These are phyloP conservation scores for Perca fluviatilis DNA, from an alignment of 2,113 vertebrate species.

Conservation along the genomic window DNA sequence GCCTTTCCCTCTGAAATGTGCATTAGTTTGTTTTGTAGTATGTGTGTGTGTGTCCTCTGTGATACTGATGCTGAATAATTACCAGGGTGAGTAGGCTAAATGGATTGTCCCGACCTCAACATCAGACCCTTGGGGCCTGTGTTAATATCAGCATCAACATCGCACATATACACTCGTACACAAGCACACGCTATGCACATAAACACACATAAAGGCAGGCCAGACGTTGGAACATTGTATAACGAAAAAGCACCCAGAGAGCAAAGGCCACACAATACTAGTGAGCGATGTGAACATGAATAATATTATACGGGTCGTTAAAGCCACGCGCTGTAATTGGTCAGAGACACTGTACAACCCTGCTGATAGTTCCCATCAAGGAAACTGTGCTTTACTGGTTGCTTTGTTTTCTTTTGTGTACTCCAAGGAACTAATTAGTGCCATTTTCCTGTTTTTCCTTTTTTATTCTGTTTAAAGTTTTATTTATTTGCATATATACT, in stretches of 20 bases:
- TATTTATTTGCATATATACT: slow-evolving; percentile 29
- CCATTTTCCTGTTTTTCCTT: slow-evolving; percentile 10
- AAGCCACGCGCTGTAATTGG: slow-evolving; percentile 34
- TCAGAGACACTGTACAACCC: slow-evolving; percentile 21
- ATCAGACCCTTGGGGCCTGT: slow-evolving; percentile 44
- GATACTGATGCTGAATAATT: slow-evolving; percentile 73
- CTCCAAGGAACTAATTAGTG: slow-evolving; percentile 56
- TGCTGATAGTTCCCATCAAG: slow-evolving; percentile 42
- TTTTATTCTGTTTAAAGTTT: slow-evolving; percentile 24
- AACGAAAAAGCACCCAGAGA: slow-evolving; percentile 3
- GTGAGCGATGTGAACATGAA: slow-evolving; percentile 42
- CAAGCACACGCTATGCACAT: slow-evolving; percentile 17
- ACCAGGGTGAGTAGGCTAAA: slow-evolving; percentile 71
- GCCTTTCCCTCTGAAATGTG: slow-evolving; percentile 27
- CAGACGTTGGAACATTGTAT: slow-evolving; percentile 22
- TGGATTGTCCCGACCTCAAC: slow-evolving; percentile 61
- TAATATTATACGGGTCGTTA: slow-evolving; percentile 55
- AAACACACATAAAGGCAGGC: slow-evolving; percentile 27
- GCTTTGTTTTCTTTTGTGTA: slow-evolving; percentile 37
- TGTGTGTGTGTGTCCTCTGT: slow-evolving; percentile 47
- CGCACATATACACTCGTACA: slow-evolving; percentile 33
- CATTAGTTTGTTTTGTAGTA: slow-evolving; percentile 47
- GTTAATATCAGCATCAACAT: slow-evolving; percentile 43
- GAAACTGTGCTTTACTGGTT: slow-evolving; percentile 14
- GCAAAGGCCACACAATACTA: slow-evolving; percentile 16